phyloP scores from a whole-genome alignment of 2,888 invertebrate genomes.

The Apocheima hispidaria region DNA sequence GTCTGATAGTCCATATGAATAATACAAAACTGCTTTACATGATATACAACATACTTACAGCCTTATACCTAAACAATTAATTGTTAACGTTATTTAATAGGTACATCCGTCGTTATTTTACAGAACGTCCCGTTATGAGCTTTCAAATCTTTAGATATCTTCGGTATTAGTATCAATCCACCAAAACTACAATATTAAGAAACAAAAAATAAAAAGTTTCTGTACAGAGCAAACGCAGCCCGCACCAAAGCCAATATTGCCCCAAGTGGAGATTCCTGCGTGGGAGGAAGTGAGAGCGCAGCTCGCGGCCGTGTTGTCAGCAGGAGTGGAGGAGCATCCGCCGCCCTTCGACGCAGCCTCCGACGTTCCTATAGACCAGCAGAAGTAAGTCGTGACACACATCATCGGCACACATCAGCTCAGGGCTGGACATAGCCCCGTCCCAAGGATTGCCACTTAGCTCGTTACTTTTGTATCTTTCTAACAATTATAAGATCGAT shows the following conservation, averaged over 20 bases:
- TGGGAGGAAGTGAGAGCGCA: slow-evolving; percentile 90
- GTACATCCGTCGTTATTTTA: not conserved
- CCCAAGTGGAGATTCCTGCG: slow-evolving; percentile 61
- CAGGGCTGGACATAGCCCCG: too few species aligned
- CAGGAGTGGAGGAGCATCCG: slow-evolving; percentile 85
- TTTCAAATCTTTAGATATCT: not conserved
- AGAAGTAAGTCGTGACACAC: slow-evolving; percentile 87
- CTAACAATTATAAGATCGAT: too few species aligned
- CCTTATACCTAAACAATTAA: too few species aligned
- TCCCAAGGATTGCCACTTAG: too few species aligned
- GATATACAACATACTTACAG: too few species aligned
- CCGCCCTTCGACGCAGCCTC: slow-evolving; percentile 95
- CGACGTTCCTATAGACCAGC: slow-evolving; percentile 94
- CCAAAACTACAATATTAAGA: not conserved
- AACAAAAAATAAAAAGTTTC: not conserved
- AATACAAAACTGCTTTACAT: too few species aligned
- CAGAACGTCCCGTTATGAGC: not conserved
- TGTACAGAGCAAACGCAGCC: slow-evolving; percentile 48
- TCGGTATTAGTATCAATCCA: not conserved
- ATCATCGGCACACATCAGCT: not conserved
- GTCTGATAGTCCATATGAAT: too few species aligned
- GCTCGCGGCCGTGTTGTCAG: slow-evolving; percentile 85
- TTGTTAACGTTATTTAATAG: not conserved
- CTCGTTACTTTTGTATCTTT: too few species aligned
- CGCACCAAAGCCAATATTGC: slow-evolving; percentile 49